Base-by-base conservation (phyloP, 35 echinoderm and acorn worm species). In the Hemicentrotus pulcherrimus region DNA sequence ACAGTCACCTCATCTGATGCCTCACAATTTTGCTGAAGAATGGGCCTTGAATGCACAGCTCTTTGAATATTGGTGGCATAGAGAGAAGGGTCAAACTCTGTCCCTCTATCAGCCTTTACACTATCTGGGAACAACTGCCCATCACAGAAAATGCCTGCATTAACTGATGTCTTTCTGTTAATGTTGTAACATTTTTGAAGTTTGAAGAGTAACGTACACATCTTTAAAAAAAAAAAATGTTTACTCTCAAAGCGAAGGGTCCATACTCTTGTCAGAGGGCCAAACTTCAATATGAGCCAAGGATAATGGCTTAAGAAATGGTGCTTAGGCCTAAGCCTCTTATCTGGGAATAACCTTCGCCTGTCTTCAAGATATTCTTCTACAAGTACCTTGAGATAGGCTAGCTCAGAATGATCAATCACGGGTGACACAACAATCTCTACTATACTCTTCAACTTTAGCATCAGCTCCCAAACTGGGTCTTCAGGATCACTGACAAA, bases 361-460 rank as follows among this genome's bases (percentile, higher is more conserved):
- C 96, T 95, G 45, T 96, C 86, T 32, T 92, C 86, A 94, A 96
- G 96, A 86, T 96, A 96, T 59, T 96, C 96, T 24, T 96, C 94
- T 65, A 96, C 94, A 45, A 95, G 87, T 91, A 96, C 48, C 48
- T 92, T 95, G 46, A 96, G 94, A 50, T 92, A 91, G 47, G 96
- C 94, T 91, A 96, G 88, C 48, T 91, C 32, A 70, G 86, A 94
- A 48, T 86, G 94, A 33, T 94, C 61, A 46, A 96, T 50, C 32
- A n/a, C 45, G 35, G 96, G 94, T 71, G 96, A 50, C 55, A 94
- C 94, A 91, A 96, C 70, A 91, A 91, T 91, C 71, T 91, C 94
- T 30, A 96, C 94, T 71, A 96, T 96, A 61, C 60, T 30, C 52
- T 95, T 96, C 96, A 96, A 92, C 86, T 95, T 95, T 47, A 95